Base-by-base conservation (phyloP, 1,140 invertebrate species). In the Whitmania pigra region DNA sequence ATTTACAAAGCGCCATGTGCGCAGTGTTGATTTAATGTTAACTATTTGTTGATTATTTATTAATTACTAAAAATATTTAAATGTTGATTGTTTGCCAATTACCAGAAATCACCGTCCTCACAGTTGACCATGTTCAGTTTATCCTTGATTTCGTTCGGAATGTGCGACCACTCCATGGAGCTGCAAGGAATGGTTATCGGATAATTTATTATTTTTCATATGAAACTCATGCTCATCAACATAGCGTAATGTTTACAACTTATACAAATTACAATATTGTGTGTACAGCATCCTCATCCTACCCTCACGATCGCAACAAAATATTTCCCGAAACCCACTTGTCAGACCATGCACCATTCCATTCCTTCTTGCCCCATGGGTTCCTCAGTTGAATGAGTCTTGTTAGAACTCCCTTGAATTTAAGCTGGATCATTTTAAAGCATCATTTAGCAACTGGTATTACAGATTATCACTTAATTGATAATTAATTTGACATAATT, bases 51-150 rank as follows among this genome's bases (percentile, higher is more conserved):
- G n/a, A n/a, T n/a, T n/a, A n/a, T n/a, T n/a, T n/a, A n/a, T n/a
- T n/a, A n/a, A n/a, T n/a, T n/a, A n/a, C n/a, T n/a, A n/a, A n/a
- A n/a, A n/a, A n/a, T n/a, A n/a, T n/a, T n/a, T 49, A 70, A 70
- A 17, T 49, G 53, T 20, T 49, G n/a, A n/a, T n/a, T 25, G 53
- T 22, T 53, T 31, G 43, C 53, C 75, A 74, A 72, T 70, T 75
- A 81, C 80, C 80, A 81, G 72, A 81, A 81, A 74, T 80, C 80
- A n/a, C 80, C 80, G 31, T 81, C 80, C 17, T 81, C 78, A 22
- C 67, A 69, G 18, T 74, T 74, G 9, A 73, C 72, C 27, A 79
- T 75, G 25, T 76, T 73, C 15, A 80, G 73, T 53, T 77, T 73
- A 53, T 74, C 73, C 72, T 77, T 77, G 17, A 78, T 68, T 57